These are phyloP conservation scores for Aplysina aerophoba DNA, from an alignment of 37 sponge, comb jelly and placozoan genomes.

Conservation along the genomic window DNA sequence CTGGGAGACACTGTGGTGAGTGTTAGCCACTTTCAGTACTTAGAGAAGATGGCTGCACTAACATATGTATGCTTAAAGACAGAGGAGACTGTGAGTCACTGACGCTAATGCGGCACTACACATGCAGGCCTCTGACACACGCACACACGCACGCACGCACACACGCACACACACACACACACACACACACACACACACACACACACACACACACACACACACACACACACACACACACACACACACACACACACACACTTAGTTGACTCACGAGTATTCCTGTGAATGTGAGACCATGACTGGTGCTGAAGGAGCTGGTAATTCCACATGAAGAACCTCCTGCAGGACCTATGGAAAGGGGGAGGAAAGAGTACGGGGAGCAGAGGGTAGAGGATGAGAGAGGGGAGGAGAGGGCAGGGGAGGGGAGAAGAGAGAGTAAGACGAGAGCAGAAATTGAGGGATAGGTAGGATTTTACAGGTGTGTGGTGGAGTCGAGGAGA, in stretches of 20 bases:
- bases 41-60: too few species aligned
- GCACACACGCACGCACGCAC: conserved; percentile 25
- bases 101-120: too few species aligned
- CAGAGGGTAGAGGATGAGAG: too few species aligned
- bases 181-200: too few species aligned
- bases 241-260: too few species aligned
- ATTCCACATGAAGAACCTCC: not conserved
- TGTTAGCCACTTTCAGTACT: too few species aligned
- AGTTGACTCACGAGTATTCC: not conserved
- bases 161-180: conserved; percentile 29
- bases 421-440: not conserved
- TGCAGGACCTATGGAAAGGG: not conserved
- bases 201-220: too few species aligned
- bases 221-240: too few species aligned
- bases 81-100: too few species aligned
- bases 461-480: not conserved
- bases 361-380: not conserved
- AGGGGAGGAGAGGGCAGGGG: not conserved
- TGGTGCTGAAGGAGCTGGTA: not conserved
- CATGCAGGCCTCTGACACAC: too few species aligned
- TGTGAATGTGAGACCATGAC: not conserved
- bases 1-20: too few species aligned
- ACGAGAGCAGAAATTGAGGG: not conserved
- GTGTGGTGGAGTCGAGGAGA: conserved; percentile 19
- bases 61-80: too few species aligned